A percentile compares a stretch with the other conserved stretches of the same genome.
These are phyloP conservation scores for Bagarius yarrelli DNA, from an alignment of 2,113 vertebrate species.

Conservation along the genomic window DNA sequence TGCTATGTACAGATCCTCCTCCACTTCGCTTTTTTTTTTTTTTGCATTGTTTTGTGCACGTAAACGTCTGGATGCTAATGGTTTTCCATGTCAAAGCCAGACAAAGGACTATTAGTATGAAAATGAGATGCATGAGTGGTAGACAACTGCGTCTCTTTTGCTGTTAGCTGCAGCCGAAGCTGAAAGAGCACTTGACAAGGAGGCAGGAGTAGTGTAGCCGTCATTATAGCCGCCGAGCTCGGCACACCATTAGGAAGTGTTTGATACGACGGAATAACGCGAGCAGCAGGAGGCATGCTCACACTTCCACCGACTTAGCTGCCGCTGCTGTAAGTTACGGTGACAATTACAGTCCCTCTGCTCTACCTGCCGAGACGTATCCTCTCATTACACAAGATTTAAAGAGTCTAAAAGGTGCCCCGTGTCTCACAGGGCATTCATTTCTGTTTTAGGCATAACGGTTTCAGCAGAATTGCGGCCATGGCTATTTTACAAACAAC, in stretches of 20 bases:
- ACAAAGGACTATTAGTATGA: slow-evolving; percentile 49
- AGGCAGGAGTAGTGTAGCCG: slow-evolving; percentile 36
- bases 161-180: slow-evolving; percentile 38
- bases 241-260: slow-evolving; percentile 48
- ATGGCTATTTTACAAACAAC: slow-evolving; percentile 48
- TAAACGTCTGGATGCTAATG: slow-evolving; percentile 45
- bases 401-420: slow-evolving; percentile 49
- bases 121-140: slow-evolving; percentile 45
- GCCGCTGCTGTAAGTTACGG: slow-evolving; percentile 46
- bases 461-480: slow-evolving; percentile 29
- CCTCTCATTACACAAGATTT: slow-evolving; percentile 51
- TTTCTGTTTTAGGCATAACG: slow-evolving; percentile 38
- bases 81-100: slow-evolving; percentile 33
- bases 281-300: slow-evolving; percentile 44
- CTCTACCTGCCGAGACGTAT: slow-evolving; percentile 51
- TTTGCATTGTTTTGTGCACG: slow-evolving; percentile 37
- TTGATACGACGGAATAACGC: slow-evolving; percentile 41
- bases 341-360: slow-evolving; percentile 49
- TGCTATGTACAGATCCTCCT: slow-evolving; percentile 38
- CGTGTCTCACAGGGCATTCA: slow-evolving; percentile 38
- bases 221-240: slow-evolving; percentile 44
- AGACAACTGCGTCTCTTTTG: slow-evolving; percentile 33
- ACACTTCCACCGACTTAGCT: slow-evolving; percentile 37
- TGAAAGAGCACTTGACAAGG: slow-evolving; percentile 44
- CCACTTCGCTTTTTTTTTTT: not conserved